Evolutionary conservation across 2,888 invertebrate species (phyloP), one percentile per base, ranked within the genome.

Genomic region (Troilus luridus): DNA sequence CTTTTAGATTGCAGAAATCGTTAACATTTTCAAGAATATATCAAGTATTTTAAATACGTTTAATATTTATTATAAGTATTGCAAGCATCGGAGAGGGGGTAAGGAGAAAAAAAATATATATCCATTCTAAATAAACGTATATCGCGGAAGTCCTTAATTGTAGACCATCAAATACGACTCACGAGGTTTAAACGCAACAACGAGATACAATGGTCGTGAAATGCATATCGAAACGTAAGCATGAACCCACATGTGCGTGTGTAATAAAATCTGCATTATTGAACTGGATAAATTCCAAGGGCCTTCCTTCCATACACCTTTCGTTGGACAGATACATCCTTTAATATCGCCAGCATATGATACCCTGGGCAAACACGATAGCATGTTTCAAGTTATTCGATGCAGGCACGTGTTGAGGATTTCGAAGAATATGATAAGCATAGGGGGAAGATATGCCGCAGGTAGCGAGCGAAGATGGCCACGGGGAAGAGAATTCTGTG

Each of bases 331-430:
- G 27, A 72, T 27, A 72, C 72, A 7, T 9, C 62, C 21, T 67
- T 24, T 19, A 77, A 77, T 77, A 77, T 41, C 9, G 41, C 17
- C 17, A 41, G 41, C 27, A 10, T 19, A 77, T 77, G 17, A 19
- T 14, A 77, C 72, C 21, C 19, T 27, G 17, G 27, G 27, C 17
- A 41, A 77, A 41, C 72, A 72, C 72, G 72, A 72, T 27, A 72
- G 27, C 72, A 77, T 77, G 72, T 19, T 77, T 0, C 72, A 41
- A 77, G 72, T 41, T 77, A 77, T 77, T 77, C 41, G 72, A 77
- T 77, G 72, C 27, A 41, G 5, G 27, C 72, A 77, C 41, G 27
- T 77, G 24, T 41, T 5, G 72, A 6, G 67, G 24, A 10, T 1
- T 77, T 41, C 41, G 72, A 77, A 77, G 72, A 77, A 77, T 77